phyloP scores from a whole-genome alignment of 64 coral and sea anemone species.

The Montipora foliosa region DNA sequence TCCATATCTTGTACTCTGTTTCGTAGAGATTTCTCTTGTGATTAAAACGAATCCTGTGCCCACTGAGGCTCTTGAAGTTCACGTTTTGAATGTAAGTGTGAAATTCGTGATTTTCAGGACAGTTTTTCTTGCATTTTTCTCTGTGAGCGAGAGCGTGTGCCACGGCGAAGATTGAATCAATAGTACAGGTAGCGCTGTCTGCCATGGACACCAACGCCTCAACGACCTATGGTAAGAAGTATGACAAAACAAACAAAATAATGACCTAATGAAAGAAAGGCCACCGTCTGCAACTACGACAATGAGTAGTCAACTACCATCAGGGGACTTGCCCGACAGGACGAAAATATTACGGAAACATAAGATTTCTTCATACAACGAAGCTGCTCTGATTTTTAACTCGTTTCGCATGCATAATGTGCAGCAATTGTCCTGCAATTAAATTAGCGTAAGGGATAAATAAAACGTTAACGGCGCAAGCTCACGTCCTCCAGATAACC shows the following conservation, averaged over 20 bases:
- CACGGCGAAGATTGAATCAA: constrained; percentile 80
- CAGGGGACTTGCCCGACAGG: too few species aligned
- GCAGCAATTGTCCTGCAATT: too few species aligned
- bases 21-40: constrained; percentile 53
- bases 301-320: too few species aligned
- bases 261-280: neutral
- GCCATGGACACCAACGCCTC: constrained; percentile 57
- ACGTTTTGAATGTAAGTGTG: constrained; percentile 55
- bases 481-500: too few species aligned
- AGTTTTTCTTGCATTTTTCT: constrained; percentile 61
- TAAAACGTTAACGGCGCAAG: too few species aligned
- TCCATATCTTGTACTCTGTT: constrained; percentile 36
- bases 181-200: constrained; percentile 73
- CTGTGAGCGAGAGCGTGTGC: constrained; percentile 52
- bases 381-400: too few species aligned
- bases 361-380: too few species aligned
- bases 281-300: too few species aligned
- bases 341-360: too few species aligned
- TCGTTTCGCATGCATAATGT: too few species aligned
- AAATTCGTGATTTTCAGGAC: constrained; percentile 44
- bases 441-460: too few species aligned
- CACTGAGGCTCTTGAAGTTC: constrained; percentile 76
- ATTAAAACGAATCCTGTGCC: constrained; percentile 68
- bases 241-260: neutral
- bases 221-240: constrained; percentile 8